phyloP scores from a whole-genome alignment of 2,888 invertebrate genomes.

The Spodoptera littoralis region DNA sequence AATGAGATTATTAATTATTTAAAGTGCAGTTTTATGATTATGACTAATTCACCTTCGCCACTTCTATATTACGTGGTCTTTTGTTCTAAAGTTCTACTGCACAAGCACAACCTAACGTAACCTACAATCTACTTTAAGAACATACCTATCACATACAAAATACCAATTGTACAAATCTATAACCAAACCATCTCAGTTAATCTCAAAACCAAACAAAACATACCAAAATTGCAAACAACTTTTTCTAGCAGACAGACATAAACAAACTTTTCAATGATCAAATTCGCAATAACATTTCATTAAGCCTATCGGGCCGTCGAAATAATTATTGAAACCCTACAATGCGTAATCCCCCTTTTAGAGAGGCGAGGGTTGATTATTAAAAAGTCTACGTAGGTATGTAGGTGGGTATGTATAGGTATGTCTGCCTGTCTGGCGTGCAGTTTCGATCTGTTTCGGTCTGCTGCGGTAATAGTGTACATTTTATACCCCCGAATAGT shows the following conservation, averaged over 20 bases:
- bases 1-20: too few species aligned
- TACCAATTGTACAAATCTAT: too few species aligned
- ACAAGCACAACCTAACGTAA: too few species aligned
- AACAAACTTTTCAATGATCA: constrained; percentile 19
- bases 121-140: too few species aligned
- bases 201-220: too few species aligned
- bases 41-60: too few species aligned
- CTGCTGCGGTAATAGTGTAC: constrained; percentile 62
- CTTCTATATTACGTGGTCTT: too few species aligned
- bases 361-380: constrained; percentile 51
- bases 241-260: background rate
- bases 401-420: constrained; percentile 38
- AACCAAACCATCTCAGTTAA: too few species aligned
- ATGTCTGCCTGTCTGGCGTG: constrained; percentile 67
- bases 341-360: constrained; percentile 45
- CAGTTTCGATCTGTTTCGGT: constrained; percentile 75
- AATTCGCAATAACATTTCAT: constrained; percentile 38
- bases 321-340: constrained; percentile 54
- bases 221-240: too few species aligned
- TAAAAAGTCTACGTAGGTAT: constrained; percentile 55
- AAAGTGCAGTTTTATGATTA: too few species aligned
- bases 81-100: too few species aligned
- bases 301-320: constrained; percentile 32
- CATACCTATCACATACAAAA: too few species aligned
- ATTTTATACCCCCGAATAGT: constrained; percentile 48